Base-by-base conservation (phyloP, 2,797 vertebrate species). In the Philypnodon macrostomus region DNA sequence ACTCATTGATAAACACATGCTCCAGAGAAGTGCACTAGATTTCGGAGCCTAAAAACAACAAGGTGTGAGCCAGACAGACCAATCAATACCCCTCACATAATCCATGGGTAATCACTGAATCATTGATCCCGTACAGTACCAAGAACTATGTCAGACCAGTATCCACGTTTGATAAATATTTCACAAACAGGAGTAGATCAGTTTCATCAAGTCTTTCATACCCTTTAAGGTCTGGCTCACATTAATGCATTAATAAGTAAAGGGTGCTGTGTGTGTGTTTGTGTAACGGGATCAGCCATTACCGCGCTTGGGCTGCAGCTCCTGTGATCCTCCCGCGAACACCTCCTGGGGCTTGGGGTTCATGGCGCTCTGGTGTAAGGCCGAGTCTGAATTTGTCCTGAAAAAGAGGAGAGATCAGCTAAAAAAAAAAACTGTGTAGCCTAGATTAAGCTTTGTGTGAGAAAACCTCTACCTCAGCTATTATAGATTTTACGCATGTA, bases 381-480 rank as follows among this genome's bases (percentile, higher is more conserved):
- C 96, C 2, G 97, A 99, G 84, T 99, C 97, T 0, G 97, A 99
- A 80, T 99, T 98, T 66, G 96, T 98, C 90, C 97, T 99, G 85
- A 49, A 41, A 81, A 60, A 73, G 53, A 76, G 17, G 38, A 76
- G 38, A 70, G 0, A 52, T 82, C 40, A 77, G 62, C 50, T 58
- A 76, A 24, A 37, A 70, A 30, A 9, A 58, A 27, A 21, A 0
- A n/a, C n/a, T n/a, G 5, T 10, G 51, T n/a, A n/a, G n/a, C n/a
- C n/a, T n/a, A n/a, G n/a, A n/a, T n/a, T n/a, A n/a, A n/a, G n/a
- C n/a, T n/a, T n/a, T n/a, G n/a, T n/a, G n/a, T n/a, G n/a, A n/a
- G n/a, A n/a, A n/a, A n/a, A n/a, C n/a, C n/a, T n/a, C n/a, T n/a
- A n/a, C n/a, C n/a, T n/a, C n/a, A n/a, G n/a, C n/a, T n/a, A n/a